Evolutionary conservation across 2,888 invertebrate genomes (phyloP).

Genomic region (Odontocolon sp.): DNA sequence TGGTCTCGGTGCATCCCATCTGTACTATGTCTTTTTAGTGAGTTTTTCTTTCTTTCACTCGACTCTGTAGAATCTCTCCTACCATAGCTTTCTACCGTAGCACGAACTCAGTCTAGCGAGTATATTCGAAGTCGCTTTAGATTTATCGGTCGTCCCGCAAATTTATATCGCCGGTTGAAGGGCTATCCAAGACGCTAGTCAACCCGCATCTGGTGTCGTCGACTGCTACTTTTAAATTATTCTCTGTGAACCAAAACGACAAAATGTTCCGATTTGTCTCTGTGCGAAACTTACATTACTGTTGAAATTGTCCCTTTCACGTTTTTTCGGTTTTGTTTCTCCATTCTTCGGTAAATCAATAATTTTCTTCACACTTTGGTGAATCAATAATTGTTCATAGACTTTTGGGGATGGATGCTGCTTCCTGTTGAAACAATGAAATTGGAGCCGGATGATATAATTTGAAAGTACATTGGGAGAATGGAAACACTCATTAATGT

Average conservation of each 20-base stretch:
- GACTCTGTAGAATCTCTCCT: no score
- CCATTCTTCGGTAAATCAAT: no score
- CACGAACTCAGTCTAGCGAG: conserved; percentile 12
- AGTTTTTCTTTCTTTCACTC: conserved; percentile 36
- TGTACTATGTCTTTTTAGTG: no score
- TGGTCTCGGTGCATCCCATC: neutral
- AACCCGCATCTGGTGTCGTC: conserved; percentile 51
- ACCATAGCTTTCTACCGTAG: neutral
- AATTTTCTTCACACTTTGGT: no score
- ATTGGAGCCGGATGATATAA: neutral
- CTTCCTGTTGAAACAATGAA: no score
- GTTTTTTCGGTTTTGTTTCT: no score
- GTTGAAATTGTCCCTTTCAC: no score
- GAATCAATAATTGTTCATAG: no score
- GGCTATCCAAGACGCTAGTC: conserved; percentile 16
- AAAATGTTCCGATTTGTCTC: conserved; percentile 2
- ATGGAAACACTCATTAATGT: neutral
- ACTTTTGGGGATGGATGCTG: conserved; percentile 3
- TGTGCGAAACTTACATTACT: no score
- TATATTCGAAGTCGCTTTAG: conserved; percentile 48
- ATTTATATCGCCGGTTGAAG: conserved; percentile 49
- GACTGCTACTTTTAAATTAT: conserved; percentile 56
- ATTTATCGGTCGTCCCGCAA: conserved; percentile 51
- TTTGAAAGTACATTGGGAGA: neutral
- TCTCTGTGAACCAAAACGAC: conserved; percentile 10